Evolutionary conservation across 2,888 invertebrate genomes (phyloP), one percentile per base, ranked within the genome.

Genomic region (Napeogenes sylphis): DNA sequence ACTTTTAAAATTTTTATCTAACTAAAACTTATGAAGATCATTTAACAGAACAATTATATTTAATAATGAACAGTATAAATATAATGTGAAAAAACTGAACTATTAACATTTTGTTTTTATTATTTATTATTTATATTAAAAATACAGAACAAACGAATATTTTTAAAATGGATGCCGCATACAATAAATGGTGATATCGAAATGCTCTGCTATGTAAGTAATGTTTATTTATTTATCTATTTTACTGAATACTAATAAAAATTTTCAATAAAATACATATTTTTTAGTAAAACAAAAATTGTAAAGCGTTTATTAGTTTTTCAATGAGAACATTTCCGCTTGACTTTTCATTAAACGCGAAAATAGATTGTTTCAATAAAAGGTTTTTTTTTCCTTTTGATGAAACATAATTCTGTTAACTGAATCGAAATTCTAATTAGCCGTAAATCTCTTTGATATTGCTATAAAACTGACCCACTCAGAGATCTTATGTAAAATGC

Each of bases 161-260:
- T 32, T 55, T 59, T 57, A 67, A 64, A 68, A 72, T 70, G 73
- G 71, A 71, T 65, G 54, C 60, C 54, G 47, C 59, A 61, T 62
- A 51, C 55, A 56, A 59, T 68, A 62, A 68, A 68, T 58, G 63
- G 59, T 66, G 63, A 66, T 64, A 69, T 69, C 79, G 80, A 77
- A 73, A 88, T 88, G 88, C 88, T 88, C 73, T 88, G 88, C 73
- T 88, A 88, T 88, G 88, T 88, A 75, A 87, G 88, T 87, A 67
- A 61, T 35, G 10, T 8, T 56, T 63, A 59, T 33, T 46, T 10
- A 3, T 8, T 10, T 30, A 51, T 10, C 3, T 2, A 3, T 38
- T 21, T 21, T 21, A 21, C 2, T 4, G 55, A 35, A 32, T 61
- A 45, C 10, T 56, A 46, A 55, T 62, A 45, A 14, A 55, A n/a